phyloP scores from a whole-genome alignment of 2,888 invertebrate species.

The Bembecia ichneumoniformis region DNA sequence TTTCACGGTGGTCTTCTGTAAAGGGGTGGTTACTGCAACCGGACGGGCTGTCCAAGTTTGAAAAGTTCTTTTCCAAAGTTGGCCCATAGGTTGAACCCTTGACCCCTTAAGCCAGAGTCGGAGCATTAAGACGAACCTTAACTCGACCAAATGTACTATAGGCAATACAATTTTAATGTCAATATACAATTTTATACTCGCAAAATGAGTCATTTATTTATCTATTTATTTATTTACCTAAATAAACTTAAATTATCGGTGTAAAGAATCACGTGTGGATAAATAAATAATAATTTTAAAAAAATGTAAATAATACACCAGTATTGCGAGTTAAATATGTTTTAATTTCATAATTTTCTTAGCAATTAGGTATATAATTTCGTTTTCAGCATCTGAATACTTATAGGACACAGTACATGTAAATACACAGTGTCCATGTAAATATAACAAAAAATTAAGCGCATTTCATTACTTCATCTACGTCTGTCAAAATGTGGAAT shows the following conservation, averaged over 20 bases:
- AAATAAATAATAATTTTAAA: background rate
- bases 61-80: too few species aligned
- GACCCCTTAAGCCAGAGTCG: too few species aligned
- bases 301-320: conserved; percentile 17
- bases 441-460: conserved; percentile 51
- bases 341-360: conserved; percentile 72
- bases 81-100: too few species aligned
- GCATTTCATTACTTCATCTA: conserved; percentile 47
- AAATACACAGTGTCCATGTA: conserved; percentile 48
- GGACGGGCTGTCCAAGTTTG: too few species aligned
- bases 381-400: conserved; percentile 67
- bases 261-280: background rate
- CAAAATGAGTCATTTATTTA: too few species aligned
- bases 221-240: too few species aligned
- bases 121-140: too few species aligned
- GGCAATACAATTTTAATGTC: too few species aligned
- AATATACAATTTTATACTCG: too few species aligned
- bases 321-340: conserved; percentile 68
- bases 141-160: too few species aligned
- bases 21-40: too few species aligned
- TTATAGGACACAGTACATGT: conserved; percentile 59
- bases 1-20: too few species aligned
- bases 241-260: background rate
- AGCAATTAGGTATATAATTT: conserved; percentile 59
- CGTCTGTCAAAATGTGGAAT: conserved; percentile 38